Evolutionary conservation across 1,140 invertebrate species (phyloP), one percentile per base, ranked within the genome.

Genomic region (Dendroctonus valens): DNA sequence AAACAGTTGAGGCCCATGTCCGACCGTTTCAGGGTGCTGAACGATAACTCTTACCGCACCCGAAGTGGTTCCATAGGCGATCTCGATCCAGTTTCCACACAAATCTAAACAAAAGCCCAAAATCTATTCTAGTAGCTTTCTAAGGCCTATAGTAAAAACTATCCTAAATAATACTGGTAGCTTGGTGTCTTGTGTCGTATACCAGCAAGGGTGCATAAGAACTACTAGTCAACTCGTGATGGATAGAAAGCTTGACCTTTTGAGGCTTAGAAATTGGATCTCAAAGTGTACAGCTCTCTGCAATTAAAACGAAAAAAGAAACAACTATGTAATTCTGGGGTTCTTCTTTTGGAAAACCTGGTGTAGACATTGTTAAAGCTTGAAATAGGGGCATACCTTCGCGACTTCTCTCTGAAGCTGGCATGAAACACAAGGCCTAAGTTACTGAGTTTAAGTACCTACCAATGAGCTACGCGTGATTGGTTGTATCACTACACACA

Each of bases 1-100:
- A 80, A 98, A 98, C 8, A 98, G 81, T 79, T 98, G 96, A 12
- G 96, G 96, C 5, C 93, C 96, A 81, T 98, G 95, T 0, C 96
- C 96, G 7, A 98, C 96, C 0, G 96, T 98, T 81, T 99, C 96
- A 3, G 96, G 96, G 84, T 99, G 96, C 74, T 98, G 97, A 0
- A 99, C 96, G 65, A 99, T 98, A 0, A 99, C 94, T 57, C 96
- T 82, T 0, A 99, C 96, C 12, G 92, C 94, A 11, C 97, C 97
- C 12, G 92, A 94, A 75, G 90, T 90, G 7, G 97, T 99, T 6
- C 97, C 97, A 81, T 99, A 99, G 0, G 97, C 97, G 73, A 99
- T 98, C 83, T 99, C 97, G 75, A 99, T 97, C 96, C 96, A 98
- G 81, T 98, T 98, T 38, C 96, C 96, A 81, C 93, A 96, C 41